Evolutionary conservation across 2,888 invertebrate species (phyloP).

Genomic region (Caenorhabditis sp.): DNA sequence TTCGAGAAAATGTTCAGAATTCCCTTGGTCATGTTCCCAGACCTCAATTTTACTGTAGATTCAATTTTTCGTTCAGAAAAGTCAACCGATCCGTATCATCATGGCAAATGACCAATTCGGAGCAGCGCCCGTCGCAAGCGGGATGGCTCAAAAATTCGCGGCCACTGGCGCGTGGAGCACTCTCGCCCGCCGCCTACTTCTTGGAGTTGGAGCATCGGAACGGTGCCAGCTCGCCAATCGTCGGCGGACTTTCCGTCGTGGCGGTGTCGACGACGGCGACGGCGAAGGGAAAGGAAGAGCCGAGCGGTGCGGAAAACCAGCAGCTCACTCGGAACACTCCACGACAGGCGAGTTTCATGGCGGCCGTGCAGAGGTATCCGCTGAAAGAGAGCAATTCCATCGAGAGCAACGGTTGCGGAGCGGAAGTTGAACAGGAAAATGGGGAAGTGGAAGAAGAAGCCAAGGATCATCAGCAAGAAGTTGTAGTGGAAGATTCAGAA

Average conservation of each 20-base stretch:
- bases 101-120: slow-evolving; percentile 47
- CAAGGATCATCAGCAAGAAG: background rate
- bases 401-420: slow-evolving; percentile 1
- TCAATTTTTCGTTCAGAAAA: slow-evolving; percentile 17
- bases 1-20: no score
- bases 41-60: background rate
- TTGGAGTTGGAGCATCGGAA: slow-evolving; percentile 43
- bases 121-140: slow-evolving; percentile 44
- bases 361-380: slow-evolving; percentile 53
- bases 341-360: slow-evolving; percentile 66
- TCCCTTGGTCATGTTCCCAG: no score
- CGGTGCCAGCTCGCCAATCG: slow-evolving; percentile 19
- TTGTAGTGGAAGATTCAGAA: background rate
- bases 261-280: slow-evolving; percentile 14
- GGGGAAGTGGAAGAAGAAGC: no score
- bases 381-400: slow-evolving; percentile 32
- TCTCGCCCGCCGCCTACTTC: slow-evolving; percentile 56
- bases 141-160: slow-evolving; percentile 52
- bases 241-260: slow-evolving; percentile 19
- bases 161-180: slow-evolving; percentile 49
- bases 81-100: slow-evolving; percentile 28
- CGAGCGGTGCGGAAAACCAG: background rate
- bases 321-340: slow-evolving; percentile 48
- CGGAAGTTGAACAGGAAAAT: background rate
- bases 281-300: background rate